Base-by-base conservation (phyloP, 2,797 vertebrate genomes). In the Sitta carolinensis region DNA sequence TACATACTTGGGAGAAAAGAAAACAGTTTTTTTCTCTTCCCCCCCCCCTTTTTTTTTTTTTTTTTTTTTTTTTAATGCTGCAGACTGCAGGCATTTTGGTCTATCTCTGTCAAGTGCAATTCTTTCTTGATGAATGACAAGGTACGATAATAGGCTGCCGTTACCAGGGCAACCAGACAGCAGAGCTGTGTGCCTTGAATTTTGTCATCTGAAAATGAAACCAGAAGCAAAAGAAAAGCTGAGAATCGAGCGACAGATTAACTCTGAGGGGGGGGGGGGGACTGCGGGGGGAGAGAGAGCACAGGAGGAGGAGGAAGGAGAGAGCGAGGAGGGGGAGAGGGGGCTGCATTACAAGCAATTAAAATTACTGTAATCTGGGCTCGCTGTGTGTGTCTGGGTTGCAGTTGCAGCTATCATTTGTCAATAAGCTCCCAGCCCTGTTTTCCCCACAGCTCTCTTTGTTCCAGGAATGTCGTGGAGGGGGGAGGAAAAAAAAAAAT, bases 91-190 rank as follows among this genome's bases (percentile, higher is more conserved):
- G 98, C 98, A 93, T 98, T 98, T 97, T 96, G 97, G 97, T 97
- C 97, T 96, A 98, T 98, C 98, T 97, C 98, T 98, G 97, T 98
- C 98, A 98, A 98, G 98, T 98, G 97, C 98, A 98, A 98, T 98
- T 98, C 98, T 98, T 99, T 99, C 98, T 98, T 99, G 98, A 99
- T 99, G 99, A 99, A 99, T 99, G 98, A 98, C 98, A 99, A 99
- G 98, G 98, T 99, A 98, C 98, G 98, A 99, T 99, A 99, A 99
- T 99, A 98, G 99, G 98, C 98, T 98, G 97, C 96, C 97, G 99
- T 99, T 98, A 77, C 99, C 98, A 99, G 98, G 98, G 98, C 98
- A 99, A 99, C 99, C 98, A 99, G 98, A 99, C 99, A 98, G 98
- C 98, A 98, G 98, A 98, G 96, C 98, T 98, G 98, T 98, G 98